Evolutionary conservation across 2,113 vertebrate species (phyloP).

Genomic region (Pollimyrus isidori): DNA sequence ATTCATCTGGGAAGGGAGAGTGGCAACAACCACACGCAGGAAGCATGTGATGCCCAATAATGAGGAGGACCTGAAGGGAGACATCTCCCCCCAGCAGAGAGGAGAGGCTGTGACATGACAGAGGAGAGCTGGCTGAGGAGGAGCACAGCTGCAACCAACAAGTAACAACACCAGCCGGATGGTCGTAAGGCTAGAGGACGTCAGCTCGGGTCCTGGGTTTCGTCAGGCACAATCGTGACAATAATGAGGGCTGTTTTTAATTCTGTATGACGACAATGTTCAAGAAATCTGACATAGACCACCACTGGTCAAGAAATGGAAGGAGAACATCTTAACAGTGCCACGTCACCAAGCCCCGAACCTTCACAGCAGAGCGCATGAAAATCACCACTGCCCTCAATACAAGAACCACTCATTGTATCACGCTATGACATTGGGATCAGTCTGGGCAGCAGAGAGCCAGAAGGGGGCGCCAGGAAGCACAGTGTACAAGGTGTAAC

Average conservation of each 20-base stretch:
- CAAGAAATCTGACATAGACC: slow-evolving; percentile 16
- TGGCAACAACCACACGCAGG: not conserved
- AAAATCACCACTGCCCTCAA: not conserved
- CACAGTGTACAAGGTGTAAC: not conserved
- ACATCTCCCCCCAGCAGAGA: not conserved
- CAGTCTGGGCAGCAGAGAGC: not conserved
- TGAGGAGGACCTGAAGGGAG: not conserved
- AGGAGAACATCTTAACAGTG: not conserved
- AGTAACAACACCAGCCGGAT: not conserved
- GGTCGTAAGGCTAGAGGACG: not conserved
- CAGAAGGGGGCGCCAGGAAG: not conserved
- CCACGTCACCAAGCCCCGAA: not conserved
- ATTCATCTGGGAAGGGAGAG: not conserved
- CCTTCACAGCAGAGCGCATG: not conserved
- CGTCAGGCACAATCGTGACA: not conserved
- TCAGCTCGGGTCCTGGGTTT: not conserved
- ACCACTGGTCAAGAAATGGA: not conserved
- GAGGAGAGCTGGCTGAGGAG: not conserved
- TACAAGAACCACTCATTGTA: not conserved
- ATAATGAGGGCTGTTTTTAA: not conserved
- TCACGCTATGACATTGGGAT: not conserved
- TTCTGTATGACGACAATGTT: not conserved
- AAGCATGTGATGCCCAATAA: not conserved
- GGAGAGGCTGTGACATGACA: not conserved
- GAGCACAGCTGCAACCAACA: not conserved